Evolutionary conservation across 2,113 vertebrate genomes (phyloP).

Genomic region (Isurus oxyrinchus): DNA sequence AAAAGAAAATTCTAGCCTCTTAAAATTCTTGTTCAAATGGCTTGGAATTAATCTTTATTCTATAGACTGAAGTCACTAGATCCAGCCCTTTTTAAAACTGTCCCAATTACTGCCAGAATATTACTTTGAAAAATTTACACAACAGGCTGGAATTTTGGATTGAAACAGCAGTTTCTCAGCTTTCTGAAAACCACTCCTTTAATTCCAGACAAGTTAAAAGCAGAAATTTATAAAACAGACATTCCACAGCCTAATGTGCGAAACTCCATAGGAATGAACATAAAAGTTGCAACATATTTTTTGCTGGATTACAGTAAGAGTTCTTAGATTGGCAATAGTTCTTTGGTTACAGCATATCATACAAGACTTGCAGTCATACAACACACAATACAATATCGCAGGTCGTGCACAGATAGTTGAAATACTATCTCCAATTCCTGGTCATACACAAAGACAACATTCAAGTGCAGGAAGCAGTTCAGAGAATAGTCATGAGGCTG

Average conservation of each 20-base stretch:
- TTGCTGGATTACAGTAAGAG: background rate
- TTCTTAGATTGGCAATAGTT: background rate
- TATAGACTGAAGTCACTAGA: background rate
- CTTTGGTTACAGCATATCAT: background rate
- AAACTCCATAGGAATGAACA: background rate
- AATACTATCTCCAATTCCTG: background rate
- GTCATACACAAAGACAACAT: background rate
- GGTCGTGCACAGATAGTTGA: background rate
- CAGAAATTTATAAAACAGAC: background rate
- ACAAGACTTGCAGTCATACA: background rate
- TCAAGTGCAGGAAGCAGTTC: background rate
- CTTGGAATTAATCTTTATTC: background rate
- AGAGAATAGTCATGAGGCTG: background rate
- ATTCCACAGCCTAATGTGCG: background rate
- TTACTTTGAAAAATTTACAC: background rate
- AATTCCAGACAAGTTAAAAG: background rate
- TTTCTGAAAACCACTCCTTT: background rate
- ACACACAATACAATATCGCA: background rate
- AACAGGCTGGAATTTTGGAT: background rate
- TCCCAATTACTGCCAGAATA: background rate
- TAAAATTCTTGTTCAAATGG: background rate
- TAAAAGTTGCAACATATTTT: background rate
- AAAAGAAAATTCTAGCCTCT: background rate
- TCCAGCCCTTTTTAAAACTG: background rate
- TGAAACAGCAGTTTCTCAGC: background rate